These are phyloP conservation scores for Caenorhabditis sp. DNA, from an alignment of 2,888 invertebrate genomes.

Conservation along the genomic window DNA sequence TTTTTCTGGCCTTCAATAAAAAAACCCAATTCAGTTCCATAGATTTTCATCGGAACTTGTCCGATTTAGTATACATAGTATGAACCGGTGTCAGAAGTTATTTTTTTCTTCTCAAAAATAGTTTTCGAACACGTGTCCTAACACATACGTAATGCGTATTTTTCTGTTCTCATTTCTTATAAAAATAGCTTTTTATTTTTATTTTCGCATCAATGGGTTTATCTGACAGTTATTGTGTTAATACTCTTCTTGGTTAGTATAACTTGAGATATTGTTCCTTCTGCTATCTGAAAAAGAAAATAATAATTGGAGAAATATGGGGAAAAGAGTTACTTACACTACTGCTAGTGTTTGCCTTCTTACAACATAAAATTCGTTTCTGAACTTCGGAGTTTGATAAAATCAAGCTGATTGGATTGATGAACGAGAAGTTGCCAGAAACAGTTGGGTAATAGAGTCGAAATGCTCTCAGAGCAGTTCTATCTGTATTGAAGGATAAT, in stretches of 20 bases:
- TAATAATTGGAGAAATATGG: background rate
- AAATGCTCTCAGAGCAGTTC: conserved; percentile 13
- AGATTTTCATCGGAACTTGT: too few relatives aligned
- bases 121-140: too few relatives aligned
- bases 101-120: too few relatives aligned
- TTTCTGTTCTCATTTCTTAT: too few relatives aligned
- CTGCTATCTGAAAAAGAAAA: background rate
- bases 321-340: conserved; percentile 3
- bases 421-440: conserved; percentile 24
- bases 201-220: too few relatives aligned
- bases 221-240: too few relatives aligned
- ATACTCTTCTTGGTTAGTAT: background rate
- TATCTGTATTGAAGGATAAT: conserved; percentile 9
- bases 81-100: too few relatives aligned
- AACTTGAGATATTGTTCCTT: background rate
- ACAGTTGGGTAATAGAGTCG: conserved; percentile 22
- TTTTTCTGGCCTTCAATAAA: too few relatives aligned
- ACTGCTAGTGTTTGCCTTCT: background rate
- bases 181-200: too few relatives aligned
- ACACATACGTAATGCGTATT: too few relatives aligned
- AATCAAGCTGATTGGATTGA: conserved; percentile 20
- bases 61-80: too few relatives aligned
- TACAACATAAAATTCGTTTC: background rate
- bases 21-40: too few relatives aligned
- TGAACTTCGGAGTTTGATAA: conserved; percentile 15